Base-by-base conservation (phyloP, 2,888 invertebrate species). In the Zele albiditarsus region DNA sequence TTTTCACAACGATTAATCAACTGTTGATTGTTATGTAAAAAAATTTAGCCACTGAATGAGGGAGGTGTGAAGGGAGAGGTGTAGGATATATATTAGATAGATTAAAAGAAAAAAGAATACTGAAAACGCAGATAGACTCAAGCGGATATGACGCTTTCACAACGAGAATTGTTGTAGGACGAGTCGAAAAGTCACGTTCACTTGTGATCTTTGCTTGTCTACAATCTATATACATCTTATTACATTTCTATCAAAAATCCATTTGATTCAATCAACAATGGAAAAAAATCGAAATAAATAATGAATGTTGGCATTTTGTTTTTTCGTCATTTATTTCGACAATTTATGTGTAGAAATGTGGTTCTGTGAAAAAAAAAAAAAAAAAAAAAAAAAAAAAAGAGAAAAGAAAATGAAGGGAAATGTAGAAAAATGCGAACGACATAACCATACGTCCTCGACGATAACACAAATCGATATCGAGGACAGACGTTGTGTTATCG, bases 161-260 rank as follows among this genome's bases (percentile, higher is more conserved):
- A 84, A 84, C 83, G 80, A 79, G 79, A 81, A 84, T 84, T 84
- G 84, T 83, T 82, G 79, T 73, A 77, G 80, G 77, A 78, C 77
- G 73, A 73, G 76, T 76, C 78, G 69, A 81, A 84, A 78, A 83
- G 84, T 85, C 84, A 84, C 82, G 83, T 84, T 80, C 79, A 77
- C 81, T 53, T 79, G 71, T 67, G 80, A 83, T 82, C 79, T 80
- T 81, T 76, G 82, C 81, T 81, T 76, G 74, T 60, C 76, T 77
- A 78, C 80, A 81, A 79, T 80, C 80, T 78, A 73, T 78, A 73
- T 70, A 63, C 33, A 60, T 28, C 60, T 23, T 49, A 12, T 53
- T 31, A 42, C 10, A 60, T 33, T 53, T n/a, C 20, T 38, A 5
- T 23, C 8, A n/a, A 12, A 12, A 8, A 38, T 38, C 8, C 8